Evolutionary conservation across 2,113 vertebrate species (phyloP), one percentile per base, ranked within the genome.

Genomic region (Blennius ocellaris): DNA sequence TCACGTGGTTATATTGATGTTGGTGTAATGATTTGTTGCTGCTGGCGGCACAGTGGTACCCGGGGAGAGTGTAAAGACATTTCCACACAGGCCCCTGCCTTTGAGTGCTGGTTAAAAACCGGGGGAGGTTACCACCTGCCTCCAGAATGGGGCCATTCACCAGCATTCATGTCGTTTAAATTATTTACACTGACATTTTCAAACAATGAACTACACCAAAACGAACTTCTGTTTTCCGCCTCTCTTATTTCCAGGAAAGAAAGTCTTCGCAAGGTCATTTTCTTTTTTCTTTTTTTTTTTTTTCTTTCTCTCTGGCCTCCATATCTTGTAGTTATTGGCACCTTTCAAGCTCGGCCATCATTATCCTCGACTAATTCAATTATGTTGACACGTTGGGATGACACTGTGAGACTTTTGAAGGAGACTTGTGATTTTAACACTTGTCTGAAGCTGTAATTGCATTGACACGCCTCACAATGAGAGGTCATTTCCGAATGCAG

Each of bases 371-470:
- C 52, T 78, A 72, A 82, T 87, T 85, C 39, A 69, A 73, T 87
- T 75, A 52, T 41, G 44, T 51, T 38, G 68, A 72, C 81, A 68
- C 57, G 30, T 80, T 64, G n/a, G 30, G 52, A 54, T 57, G 58
- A 57, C 69, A 43, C 61, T 71, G 56, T 3, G 50, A 80, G 68
- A 80, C 82, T 73, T 83, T 73, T 85, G 70, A 83, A 82, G 70
- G 68, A 78, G 75, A 55, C 60, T 69, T 69, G 53, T 60, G 57
- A 75, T 79, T 69, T 77, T 57, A 80, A 55, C 68, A 54, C 61
- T 81, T 44, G 59, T 80, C 56, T 38, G 65, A 68, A 69, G 78
- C 71, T 65, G 64, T 78, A 83, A 84, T 87, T 78, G 64, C 58
- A 74, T 11, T 76, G 76, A 79, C 59, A 53, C 56, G 5, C 9